phyloP scores from a whole-genome alignment of 2,113 vertebrate genomes.

The Jacana jacana region DNA sequence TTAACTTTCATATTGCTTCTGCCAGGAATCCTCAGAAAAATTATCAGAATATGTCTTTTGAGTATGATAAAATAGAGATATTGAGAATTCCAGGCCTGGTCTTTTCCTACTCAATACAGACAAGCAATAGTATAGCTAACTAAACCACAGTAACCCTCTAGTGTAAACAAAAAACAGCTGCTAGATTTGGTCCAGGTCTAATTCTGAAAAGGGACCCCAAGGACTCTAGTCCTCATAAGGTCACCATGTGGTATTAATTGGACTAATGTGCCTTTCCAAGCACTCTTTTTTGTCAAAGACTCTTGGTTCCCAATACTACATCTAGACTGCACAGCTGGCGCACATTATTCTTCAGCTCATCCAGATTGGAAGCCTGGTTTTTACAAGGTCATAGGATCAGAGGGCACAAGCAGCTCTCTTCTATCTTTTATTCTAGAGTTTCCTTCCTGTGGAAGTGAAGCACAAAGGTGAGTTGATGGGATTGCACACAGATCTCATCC shows the following conservation, averaged over 20 bases:
- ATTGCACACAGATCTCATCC: neutral
- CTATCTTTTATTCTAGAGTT: conserved; percentile 32
- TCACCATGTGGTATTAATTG: conserved; percentile 64
- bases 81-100: conserved; percentile 26
- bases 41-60: conserved; percentile 46
- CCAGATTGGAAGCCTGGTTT: conserved; percentile 20
- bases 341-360: conserved; percentile 49
- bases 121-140: neutral
- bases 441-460: neutral
- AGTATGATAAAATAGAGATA: conserved; percentile 42
- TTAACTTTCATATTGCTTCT: neutral
- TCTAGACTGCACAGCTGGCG: conserved; percentile 46
- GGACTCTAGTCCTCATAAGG: conserved; percentile 46
- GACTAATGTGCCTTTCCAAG: conserved; percentile 44
- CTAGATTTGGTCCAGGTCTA: conserved; percentile 45
- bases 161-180: conserved; percentile 57
- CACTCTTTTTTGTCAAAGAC: neutral
- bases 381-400: conserved; percentile 38
- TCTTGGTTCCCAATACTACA: conserved; percentile 21
- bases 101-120: conserved; percentile 29
- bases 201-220: conserved; percentile 41
- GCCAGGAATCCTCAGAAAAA: conserved; percentile 51
- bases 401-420: neutral
- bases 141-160: conserved; percentile 31
- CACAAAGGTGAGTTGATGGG: neutral